A percentile compares a stretch with the other conserved stretches of the same genome.
Evolutionary conservation across 1,140 invertebrate species (phyloP).

Genomic region (Megathymus violae): DNA sequence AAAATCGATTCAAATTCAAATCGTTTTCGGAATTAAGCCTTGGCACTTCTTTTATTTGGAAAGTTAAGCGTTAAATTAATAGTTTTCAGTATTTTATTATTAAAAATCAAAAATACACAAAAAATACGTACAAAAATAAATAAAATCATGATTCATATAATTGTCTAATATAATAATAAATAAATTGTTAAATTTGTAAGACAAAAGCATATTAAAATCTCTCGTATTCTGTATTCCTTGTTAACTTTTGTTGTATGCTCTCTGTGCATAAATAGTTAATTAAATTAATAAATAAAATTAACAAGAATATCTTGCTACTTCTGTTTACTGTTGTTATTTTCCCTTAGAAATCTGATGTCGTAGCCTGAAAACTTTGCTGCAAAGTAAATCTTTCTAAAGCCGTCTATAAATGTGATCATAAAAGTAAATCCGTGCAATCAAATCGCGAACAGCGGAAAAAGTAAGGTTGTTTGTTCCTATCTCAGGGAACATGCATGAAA

Average conservation of each 20-base stretch:
- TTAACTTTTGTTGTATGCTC: no score
- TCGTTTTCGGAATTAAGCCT: no score
- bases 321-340: constrained; percentile 26
- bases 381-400: constrained; percentile 62
- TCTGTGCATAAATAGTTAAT: no score
- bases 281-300: constrained; percentile 18
- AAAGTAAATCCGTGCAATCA: constrained; percentile 82
- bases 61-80: no score
- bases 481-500: constrained; percentile 66
- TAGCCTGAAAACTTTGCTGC: constrained; percentile 54
- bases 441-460: constrained; percentile 79
- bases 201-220: not conserved
- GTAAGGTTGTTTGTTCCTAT: constrained; percentile 78
- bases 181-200: constrained; percentile 38
- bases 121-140: no score
- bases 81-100: no score
- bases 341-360: constrained; percentile 22
- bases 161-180: no score
- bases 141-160: no score
- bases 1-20: no score
- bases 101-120: no score
- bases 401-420: constrained; percentile 80
- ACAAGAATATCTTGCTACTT: not conserved
- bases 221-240: no score
- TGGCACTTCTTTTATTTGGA: no score